A percentile compares a stretch with the other conserved stretches of the same genome.
phyloP scores from a whole-genome alignment of 2,797 vertebrate genomes.

The Tangara arthus region DNA sequence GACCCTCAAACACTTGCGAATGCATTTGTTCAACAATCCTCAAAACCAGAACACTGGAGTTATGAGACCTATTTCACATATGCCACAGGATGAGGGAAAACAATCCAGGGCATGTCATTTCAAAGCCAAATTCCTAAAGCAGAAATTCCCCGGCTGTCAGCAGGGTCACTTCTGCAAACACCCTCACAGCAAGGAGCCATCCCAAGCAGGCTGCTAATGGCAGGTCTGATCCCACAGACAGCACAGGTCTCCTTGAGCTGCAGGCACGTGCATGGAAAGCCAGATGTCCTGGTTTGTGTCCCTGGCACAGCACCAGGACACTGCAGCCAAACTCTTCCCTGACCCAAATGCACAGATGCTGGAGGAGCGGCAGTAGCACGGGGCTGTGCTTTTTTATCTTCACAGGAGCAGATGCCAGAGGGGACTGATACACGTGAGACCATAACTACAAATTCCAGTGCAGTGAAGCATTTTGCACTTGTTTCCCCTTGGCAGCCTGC shows the following conservation, averaged over 20 bases:
- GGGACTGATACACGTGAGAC: neutral
- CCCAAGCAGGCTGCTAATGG: neutral
- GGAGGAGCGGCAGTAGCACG: rapidly evolving
- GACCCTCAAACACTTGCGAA: neutral
- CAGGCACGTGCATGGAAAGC: neutral
- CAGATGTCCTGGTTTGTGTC: slow-evolving; percentile 10
- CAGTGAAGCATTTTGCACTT: neutral
- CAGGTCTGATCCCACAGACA: neutral
- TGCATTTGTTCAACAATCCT: neutral
- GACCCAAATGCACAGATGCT: slow-evolving; percentile 8
- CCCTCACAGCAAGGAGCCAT: neutral
- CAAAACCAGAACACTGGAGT: neutral
- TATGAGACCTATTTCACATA: neutral
- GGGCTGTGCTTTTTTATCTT: neutral
- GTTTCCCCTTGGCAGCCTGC: neutral
- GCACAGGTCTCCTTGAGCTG: neutral
- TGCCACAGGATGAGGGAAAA: neutral
- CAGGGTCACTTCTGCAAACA: neutral
- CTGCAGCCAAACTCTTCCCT: neutral
- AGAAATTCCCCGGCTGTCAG: neutral
- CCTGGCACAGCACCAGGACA: neutral
- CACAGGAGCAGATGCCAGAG: neutral
- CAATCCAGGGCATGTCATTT: neutral
- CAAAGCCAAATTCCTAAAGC: neutral
- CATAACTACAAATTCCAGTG: neutral